Evolutionary conservation across 2,888 invertebrate species (phyloP), one percentile per base, ranked within the genome.

Genomic region (Rhyacophila evoluta): DNA sequence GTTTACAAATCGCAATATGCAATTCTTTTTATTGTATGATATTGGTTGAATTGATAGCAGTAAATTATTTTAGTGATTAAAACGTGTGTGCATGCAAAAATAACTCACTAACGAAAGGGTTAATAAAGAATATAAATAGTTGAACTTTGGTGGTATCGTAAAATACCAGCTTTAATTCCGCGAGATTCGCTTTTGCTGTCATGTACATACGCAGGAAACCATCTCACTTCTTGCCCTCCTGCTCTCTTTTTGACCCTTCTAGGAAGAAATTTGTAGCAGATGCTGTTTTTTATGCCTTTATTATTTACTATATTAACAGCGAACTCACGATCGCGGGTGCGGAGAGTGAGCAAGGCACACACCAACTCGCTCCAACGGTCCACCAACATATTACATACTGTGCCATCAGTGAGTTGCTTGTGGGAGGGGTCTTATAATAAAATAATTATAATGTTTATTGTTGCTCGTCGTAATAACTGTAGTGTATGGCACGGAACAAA

Each of bases 181-280:
- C 25, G 39, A 55, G 55, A 55, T 55, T 55, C 10, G 55, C 72
- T 6, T 11, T 15, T 19, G 19, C 55, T 55, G 70, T 55, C 55
- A 25, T 55, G 55, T 55, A 19, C 38, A 70, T 41, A 5, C 12
- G 6, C n/a, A n/a, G 73, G 29, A 70, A 39, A 71, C 36, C 12
- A 33, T 41, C 74, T 55, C 41, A 80, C 75, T 72, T 72, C 75
- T 78, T 72, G 80, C 77, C 36, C 55, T 19, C 33, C 36, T 19
- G 76, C 73, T 74, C 79, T 73, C 73, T 75, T 39, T 33, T 75
- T 78, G 80, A 78, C 80, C 79, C 79, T 39, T 37, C 74, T 41
- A 73, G 78, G 77, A 80, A 75, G 78, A 72, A 78, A 77, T 74
- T 75, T 75, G 79, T 74, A 77, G 74, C 74, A 75, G 79, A 77